phyloP scores from a whole-genome alignment of 2,113 vertebrate species.

The Chrysochloris asiatica region DNA sequence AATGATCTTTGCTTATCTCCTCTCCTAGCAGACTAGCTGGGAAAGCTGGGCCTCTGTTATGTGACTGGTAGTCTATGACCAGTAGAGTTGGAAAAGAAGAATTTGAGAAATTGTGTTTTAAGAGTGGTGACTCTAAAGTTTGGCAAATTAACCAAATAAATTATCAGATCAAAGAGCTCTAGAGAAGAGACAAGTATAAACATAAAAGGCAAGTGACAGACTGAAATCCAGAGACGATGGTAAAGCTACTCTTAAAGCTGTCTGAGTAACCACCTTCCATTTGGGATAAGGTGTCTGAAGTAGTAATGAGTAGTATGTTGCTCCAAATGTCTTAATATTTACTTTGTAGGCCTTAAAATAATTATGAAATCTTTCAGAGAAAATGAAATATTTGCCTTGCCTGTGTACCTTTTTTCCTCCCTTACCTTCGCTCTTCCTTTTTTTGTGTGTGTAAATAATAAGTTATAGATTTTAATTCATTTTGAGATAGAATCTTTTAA shows the following conservation, averaged over 20 bases:
- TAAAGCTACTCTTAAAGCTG: background rate
- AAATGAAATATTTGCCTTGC: background rate
- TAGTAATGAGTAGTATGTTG: background rate
- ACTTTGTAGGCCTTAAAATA: background rate
- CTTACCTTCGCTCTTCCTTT: background rate
- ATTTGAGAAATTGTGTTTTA: background rate
- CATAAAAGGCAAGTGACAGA: background rate
- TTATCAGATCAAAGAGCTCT: background rate
- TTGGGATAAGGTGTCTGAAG: background rate
- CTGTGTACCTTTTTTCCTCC: background rate
- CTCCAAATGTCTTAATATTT: background rate
- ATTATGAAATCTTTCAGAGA: background rate
- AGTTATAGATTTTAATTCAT: background rate
- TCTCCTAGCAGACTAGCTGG: background rate
- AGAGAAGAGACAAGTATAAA: background rate
- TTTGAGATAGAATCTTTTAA: slow-evolving; percentile 21
- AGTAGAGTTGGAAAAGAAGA: background rate
- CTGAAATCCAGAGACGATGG: background rate
- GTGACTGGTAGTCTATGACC: background rate
- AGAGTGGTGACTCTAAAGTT: background rate
- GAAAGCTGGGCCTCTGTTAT: background rate
- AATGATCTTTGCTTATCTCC: background rate
- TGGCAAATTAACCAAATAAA: background rate
- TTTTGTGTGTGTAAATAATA: background rate
- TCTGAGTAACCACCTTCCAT: background rate